Conservation (phyloP, 2,888 invertebrate genomes). For the Diplolepis rosae region DNA sequence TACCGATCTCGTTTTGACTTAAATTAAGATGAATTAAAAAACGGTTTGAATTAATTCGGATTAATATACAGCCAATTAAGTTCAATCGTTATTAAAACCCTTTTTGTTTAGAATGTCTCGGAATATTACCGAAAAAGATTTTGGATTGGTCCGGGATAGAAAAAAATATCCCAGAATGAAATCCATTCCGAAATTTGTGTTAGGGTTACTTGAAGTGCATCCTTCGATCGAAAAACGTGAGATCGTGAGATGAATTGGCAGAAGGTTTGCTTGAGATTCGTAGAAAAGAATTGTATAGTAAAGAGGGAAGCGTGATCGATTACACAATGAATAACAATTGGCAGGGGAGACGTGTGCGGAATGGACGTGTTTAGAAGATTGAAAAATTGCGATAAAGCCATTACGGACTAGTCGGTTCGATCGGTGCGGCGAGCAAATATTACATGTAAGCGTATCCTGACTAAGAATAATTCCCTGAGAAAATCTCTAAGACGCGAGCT, state of each 20-base stretch:
- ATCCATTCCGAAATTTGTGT: too few species aligned
- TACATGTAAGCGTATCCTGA: constrained; percentile 26
- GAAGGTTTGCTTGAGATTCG: neutral
- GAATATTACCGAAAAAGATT: too few species aligned
- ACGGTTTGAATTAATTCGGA: too few species aligned
- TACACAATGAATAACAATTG: constrained; percentile 27
- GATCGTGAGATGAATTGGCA: neutral
- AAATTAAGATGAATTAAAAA: too few species aligned
- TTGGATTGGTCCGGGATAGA: too few species aligned
- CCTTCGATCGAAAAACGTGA: too few species aligned
- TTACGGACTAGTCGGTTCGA: constrained; percentile 20
- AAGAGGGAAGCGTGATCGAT: constrained; percentile 19
- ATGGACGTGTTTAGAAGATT: constrained; percentile 30
- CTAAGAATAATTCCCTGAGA: constrained; percentile 26
- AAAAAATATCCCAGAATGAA: too few species aligned
- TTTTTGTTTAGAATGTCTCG: too few species aligned
- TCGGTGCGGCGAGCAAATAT: constrained; percentile 27
- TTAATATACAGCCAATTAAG: too few species aligned
- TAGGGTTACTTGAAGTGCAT: too few species aligned
- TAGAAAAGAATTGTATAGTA: neutral
- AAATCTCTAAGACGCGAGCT: constrained; percentile 12
- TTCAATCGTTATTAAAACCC: too few species aligned
- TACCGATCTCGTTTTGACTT: too few species aligned
- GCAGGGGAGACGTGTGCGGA: constrained; percentile 17
- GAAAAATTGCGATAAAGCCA: constrained; percentile 29